Base-by-base conservation (phyloP, 2,888 invertebrate genomes). In the Acanthosepion esculentum region DNA sequence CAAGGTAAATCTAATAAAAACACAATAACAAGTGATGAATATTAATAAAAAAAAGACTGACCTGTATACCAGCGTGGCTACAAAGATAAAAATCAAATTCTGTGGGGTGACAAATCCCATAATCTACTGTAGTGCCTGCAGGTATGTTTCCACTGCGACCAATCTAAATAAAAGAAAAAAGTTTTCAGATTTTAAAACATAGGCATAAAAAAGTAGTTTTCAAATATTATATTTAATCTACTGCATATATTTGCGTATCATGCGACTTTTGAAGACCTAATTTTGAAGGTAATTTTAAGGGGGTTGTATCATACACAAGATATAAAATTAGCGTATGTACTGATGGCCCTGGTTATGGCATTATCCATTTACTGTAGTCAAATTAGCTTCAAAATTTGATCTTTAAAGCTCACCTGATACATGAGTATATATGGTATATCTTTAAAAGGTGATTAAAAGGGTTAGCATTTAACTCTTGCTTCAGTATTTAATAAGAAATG, bases 61-160 rank as follows among this genome's bases (percentile, higher is more conserved):
- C 98, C 97, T 98, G 98, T 94, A 98, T 98, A 95, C 98, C 98
- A 95, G 98, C 98, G 96, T 98, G 98, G 94, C 98, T 98, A 98
- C 99, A 99, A 95, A 99, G 98, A 98, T 99, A 99, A 98, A 99
- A 99, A 98, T 99, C 99, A 98, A 99, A 99, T 98, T 99, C 99
- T 10, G 99, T 99, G 94, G 99, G 99, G 98, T 99, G 99, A 94
- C 99, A 99, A 97, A 99, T 99, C 96, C 99, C 99, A 95, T 99
- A 99, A 98, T 99, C 99, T 94, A 99, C 99, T 0, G 99, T 99
- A 95, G 99, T 99, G 95, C 99, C 99, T 50, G 99, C 99, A 78
- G 99, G 99, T 97, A 99, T 99, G 98, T 99, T 99, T 95, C 99
- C 99, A 95, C 99, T 99, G 97, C 99, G 99, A 94, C 99, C 99